Base-by-base conservation (phyloP, 2,797 vertebrate species). In the Apogon talboti region DNA sequence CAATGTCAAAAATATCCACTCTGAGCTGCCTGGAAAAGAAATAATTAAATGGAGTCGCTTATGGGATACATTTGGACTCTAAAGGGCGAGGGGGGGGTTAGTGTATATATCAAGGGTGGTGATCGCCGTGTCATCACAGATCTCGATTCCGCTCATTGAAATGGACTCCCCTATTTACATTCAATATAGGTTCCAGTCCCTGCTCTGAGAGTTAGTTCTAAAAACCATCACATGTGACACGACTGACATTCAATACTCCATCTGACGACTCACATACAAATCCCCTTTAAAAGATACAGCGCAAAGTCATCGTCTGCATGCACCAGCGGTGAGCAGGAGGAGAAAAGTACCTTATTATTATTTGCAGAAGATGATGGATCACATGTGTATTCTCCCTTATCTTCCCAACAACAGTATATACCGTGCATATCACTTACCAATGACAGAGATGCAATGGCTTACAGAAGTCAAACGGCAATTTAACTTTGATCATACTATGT, bases 401-500 rank as follows among this genome's bases (percentile, higher is more conserved):
- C 82, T 83, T 43, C 59, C 80, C 71, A 85, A 75, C 72, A 85
- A 61, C 83, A 87, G 63, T 64, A 57, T 74, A 58, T 63, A 41
- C 55, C 48, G 69, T 50, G 33, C 72, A 61, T 83, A 85, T 87
- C 85, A 83, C 79, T 74, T 66, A 73, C 72, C 57, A 79, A 50
- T 79, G 76, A 84, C 67, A 76, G 74, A 77, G 74, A 86, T 76
- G 78, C 72, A 75, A 62, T 10, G 53, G 83, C 83, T 83, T 60
- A 73, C 59, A 87, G 61, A 82, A 85, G 86, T 87, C 83, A 88
- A 90, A 82, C 42, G 57, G 79, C 80, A 86, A 79, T 86, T 85
- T 86, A 78, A 77, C 81, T 88, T 85, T 90, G 85, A 91, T 92
- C 85, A 83, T 63, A 61, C 49, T 56, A 75, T 74, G 69, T 80